Evolutionary conservation across 2,113 vertebrate species (phyloP), one percentile per base, ranked within the genome.

Genomic region (Eubucco bourcierii): DNA sequence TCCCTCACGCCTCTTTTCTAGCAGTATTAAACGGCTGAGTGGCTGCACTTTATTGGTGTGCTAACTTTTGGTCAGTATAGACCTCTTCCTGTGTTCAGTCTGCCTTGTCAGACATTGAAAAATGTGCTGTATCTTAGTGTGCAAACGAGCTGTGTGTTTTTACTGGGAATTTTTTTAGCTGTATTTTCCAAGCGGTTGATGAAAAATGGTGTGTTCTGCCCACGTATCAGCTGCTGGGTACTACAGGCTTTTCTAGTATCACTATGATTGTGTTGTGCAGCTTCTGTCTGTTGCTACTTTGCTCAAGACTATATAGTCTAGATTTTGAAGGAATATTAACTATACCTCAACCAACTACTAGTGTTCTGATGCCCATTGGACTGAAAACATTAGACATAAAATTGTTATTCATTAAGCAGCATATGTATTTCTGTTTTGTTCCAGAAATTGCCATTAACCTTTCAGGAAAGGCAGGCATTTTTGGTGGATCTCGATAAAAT

Each of bases 291-390:
- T 95, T 93, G 93, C 79, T 94, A 47, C 79, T 94, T 96, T 92
- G 86, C 90, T 93, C 67, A 95, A 93, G 76, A 93, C 82, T 95
- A 80, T 93, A 87, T 96, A 84, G 94, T 95, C 94, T 96, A 92
- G 92, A 91, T 94, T 97, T 96, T 95, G 96, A 97, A 97, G 95
- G 96, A 97, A 94, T 96, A 50, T 97, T 91, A 95, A 97, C 93
- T 96, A 96, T 97, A 97, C 96, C 96, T 97, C 97, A 97, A 93
- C 95, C 94, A 97, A 79, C 63, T 94, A 95, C 83, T 93, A 95
- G 93, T 94, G 60, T 94, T 96, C 88, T 97, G 88, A 95, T 92
- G 94, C 27, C 65, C 88, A 59, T 79, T 96, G 93, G 89, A 93
- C 90, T 81, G 61, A 66, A 88, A 90, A 46, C 44, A 46, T 46